Evolutionary conservation across 2,888 invertebrate genomes (phyloP).

Genomic region (Craniophora ligustri): DNA sequence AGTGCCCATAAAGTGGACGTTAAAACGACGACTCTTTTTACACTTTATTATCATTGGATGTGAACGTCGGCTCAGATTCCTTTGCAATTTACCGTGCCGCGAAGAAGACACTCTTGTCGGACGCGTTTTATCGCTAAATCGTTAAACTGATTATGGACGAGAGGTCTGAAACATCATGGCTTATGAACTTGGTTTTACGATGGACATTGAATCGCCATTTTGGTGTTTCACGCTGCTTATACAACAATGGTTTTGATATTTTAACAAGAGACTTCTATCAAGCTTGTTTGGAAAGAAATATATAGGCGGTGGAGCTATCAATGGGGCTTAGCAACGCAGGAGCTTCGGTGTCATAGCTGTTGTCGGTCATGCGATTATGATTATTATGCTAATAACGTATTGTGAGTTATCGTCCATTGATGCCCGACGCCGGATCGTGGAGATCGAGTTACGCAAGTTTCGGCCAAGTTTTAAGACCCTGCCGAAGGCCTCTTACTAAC

Average conservation of each 20-base stretch:
- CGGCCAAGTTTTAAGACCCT: constrained; percentile 86
- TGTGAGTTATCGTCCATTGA: constrained; percentile 81
- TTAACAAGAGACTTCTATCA: constrained; percentile 24
- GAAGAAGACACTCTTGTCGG: constrained; percentile 77
- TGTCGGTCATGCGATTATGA: constrained; percentile 65
- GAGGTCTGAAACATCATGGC: constrained; percentile 75
- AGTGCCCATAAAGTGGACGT: constrained; percentile 86
- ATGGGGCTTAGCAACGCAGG: constrained; percentile 24
- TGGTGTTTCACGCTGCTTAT: constrained; percentile 57
- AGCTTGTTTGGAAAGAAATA: constrained; percentile 35
- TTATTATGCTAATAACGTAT: constrained; percentile 85
- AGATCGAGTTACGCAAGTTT: constrained; percentile 86
- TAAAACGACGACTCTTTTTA: constrained; percentile 88
- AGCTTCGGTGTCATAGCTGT: constrained; percentile 32
- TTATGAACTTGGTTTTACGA: constrained; percentile 82
- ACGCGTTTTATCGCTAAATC: constrained; percentile 83
- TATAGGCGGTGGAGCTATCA: constrained; percentile 28
- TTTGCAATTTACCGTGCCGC: constrained; percentile 79
- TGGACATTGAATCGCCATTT: constrained; percentile 71
- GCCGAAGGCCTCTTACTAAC: constrained; percentile 85
- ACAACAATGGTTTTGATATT: constrained; percentile 50
- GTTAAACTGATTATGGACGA: constrained; percentile 80
- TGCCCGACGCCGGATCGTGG: constrained; percentile 74
- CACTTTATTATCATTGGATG: constrained; percentile 89
- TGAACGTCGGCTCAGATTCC: constrained; percentile 86